Conservation (phyloP, 2,888 invertebrate species). For the Spicauda simplicius region DNA sequence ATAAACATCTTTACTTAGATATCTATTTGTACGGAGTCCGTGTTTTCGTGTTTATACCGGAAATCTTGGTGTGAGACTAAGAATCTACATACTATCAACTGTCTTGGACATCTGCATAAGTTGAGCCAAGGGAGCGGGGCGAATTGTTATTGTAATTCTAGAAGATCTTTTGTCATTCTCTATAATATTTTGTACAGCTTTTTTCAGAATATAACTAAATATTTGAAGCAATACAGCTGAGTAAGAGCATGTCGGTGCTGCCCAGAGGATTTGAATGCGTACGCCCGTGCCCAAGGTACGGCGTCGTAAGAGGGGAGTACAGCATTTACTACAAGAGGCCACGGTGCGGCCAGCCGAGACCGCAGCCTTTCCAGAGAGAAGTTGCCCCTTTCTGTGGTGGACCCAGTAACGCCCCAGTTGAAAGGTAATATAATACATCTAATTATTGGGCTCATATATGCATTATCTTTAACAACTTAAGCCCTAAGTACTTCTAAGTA, state of each 20-base stretch:
- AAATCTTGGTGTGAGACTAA: too few species aligned
- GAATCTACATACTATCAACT: too few species aligned
- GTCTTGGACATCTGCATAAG: too few species aligned
- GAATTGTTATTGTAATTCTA: too few species aligned
- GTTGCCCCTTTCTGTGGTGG: conserved; percentile 54
- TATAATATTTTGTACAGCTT: background rate
- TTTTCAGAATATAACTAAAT: background rate
- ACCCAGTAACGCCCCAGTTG: conserved; percentile 66
- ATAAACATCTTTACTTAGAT: too few species aligned
- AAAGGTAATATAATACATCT: conserved; percentile 50
- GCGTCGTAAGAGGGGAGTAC: conserved; percentile 65
- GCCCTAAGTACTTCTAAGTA: too few species aligned
- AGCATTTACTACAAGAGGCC: conserved; percentile 75
- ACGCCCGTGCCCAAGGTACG: conserved; percentile 62
- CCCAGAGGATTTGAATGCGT: conserved; percentile 67
- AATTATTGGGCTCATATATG: too few species aligned
- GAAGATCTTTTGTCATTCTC: too few species aligned
- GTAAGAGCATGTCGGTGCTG: conserved; percentile 62
- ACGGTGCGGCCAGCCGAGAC: conserved; percentile 69
- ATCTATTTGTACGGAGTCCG: too few species aligned
- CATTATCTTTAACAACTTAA: too few species aligned
- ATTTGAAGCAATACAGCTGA: conserved; percentile 24
- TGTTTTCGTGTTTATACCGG: too few species aligned
- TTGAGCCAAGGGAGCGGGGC: too few species aligned
- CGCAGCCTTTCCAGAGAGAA: conserved; percentile 70